These are phyloP conservation scores for Odontophorus gujanensis DNA, from an alignment of 2,113 vertebrate species.

Conservation along the genomic window DNA sequence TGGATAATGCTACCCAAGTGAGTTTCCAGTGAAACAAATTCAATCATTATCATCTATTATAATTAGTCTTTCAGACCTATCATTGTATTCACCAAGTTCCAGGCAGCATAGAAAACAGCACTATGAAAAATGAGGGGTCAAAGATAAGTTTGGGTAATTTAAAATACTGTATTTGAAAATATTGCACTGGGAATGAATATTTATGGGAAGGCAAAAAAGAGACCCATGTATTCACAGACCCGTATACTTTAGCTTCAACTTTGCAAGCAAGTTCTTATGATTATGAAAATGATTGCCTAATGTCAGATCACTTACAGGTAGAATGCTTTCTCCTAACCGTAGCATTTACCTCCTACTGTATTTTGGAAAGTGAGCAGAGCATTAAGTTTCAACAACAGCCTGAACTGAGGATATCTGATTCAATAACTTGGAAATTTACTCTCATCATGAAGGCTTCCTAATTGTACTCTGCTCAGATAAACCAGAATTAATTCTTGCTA, in stretches of 20 bases:
- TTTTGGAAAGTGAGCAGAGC: neutral
- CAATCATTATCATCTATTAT: neutral
- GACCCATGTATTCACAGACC: neutral
- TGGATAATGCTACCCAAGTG: neutral
- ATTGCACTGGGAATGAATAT: neutral
- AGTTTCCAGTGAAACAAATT: neutral
- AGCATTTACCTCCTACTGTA: neutral
- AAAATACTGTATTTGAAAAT: neutral
- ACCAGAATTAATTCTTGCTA: conserved; percentile 44
- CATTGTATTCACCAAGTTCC: neutral
- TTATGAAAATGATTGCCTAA: neutral
- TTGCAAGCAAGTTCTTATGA: neutral
- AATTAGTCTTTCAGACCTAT: neutral
- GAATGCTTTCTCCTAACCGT: no score
- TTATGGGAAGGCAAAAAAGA: neutral
- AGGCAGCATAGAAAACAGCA: neutral
- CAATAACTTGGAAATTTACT: conserved; percentile 40
- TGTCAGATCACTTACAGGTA: neutral
- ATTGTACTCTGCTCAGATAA: conserved; percentile 45
- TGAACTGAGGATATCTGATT: conserved; percentile 19
- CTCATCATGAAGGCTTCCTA: conserved; percentile 42
- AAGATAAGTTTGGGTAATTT: neutral
- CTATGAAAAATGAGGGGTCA: neutral
- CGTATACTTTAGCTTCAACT: neutral
- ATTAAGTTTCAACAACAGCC: neutral